phyloP scores from a whole-genome alignment of 2,113 vertebrate genomes.

The Naja naja region DNA sequence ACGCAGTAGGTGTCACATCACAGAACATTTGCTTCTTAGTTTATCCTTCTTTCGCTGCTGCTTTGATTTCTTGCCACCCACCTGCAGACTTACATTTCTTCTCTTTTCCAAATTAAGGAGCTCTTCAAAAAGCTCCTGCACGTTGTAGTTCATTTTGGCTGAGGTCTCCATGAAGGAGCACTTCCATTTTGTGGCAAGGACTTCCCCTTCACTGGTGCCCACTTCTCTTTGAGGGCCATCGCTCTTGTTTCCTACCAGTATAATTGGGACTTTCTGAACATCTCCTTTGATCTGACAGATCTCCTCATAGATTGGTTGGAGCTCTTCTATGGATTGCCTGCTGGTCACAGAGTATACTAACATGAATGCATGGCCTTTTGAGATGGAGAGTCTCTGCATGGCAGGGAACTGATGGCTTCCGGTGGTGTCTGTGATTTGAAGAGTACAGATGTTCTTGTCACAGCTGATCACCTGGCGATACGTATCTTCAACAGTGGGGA shows the following conservation, averaged over 20 bases:
- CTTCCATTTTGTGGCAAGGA: slow-evolving; percentile 68
- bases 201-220: slow-evolving; percentile 63
- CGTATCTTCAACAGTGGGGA: slow-evolving; percentile 72
- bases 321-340: slow-evolving; percentile 71
- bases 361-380: slow-evolving; percentile 74
- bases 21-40: slow-evolving; percentile 68
- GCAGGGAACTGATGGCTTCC: slow-evolving; percentile 77
- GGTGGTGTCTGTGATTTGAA: slow-evolving; percentile 75
- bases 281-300: slow-evolving; percentile 74
- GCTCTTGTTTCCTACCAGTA: slow-evolving; percentile 72
- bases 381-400: slow-evolving; percentile 74
- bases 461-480: slow-evolving; percentile 77
- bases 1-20: slow-evolving; percentile 59
- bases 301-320: slow-evolving; percentile 70
- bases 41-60: slow-evolving; percentile 63
- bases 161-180: slow-evolving; percentile 75
- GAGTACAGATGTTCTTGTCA: slow-evolving; percentile 73
- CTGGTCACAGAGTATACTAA: slow-evolving; percentile 71
- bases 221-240: slow-evolving; percentile 67
- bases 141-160: slow-evolving; percentile 67
- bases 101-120: slow-evolving; percentile 70
- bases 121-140: slow-evolving; percentile 74
- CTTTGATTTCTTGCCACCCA: slow-evolving; percentile 68
- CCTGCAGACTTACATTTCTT: slow-evolving; percentile 61
- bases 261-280: slow-evolving; percentile 54